phyloP scores from a whole-genome alignment of 2,113 vertebrate genomes.

The Chlamydotis undulata region DNA sequence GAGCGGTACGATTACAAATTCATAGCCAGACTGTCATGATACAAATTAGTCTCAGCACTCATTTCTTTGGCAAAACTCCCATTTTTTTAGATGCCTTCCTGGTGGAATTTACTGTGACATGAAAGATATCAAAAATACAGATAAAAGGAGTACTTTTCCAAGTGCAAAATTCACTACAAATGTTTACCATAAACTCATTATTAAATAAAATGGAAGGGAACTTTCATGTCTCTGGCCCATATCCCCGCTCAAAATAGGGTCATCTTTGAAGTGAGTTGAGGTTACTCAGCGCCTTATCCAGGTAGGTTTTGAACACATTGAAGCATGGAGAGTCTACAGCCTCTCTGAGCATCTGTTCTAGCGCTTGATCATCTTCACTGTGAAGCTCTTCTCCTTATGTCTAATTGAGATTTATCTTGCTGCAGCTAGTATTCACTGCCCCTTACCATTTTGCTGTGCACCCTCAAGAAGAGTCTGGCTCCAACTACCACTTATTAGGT shows the following conservation, averaged over 20 bases:
- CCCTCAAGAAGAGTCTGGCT: not conserved
- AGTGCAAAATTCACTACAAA: not conserved
- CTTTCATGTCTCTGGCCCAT: not conserved
- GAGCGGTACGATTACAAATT: conserved; percentile 17
- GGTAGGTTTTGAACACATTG: not conserved
- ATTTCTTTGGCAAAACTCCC: conserved; percentile 47
- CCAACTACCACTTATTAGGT: not conserved
- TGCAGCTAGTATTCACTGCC: not conserved
- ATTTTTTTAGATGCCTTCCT: conserved; percentile 26
- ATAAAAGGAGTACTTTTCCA: conserved; percentile 22
- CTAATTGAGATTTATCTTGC: not conserved
- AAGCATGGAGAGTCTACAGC: not conserved
- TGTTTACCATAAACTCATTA: not conserved
- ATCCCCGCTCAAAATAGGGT: not conserved
- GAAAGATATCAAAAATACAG: conserved; percentile 37
- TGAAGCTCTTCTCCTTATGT: not conserved
- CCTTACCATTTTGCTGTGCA: not conserved
- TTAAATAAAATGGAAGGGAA: not conserved
- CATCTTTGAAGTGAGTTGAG: not conserved
- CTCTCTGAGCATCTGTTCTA: not conserved
- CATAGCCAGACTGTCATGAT: conserved; percentile 40
- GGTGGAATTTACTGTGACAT: conserved; percentile 11
- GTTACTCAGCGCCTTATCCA: not conserved
- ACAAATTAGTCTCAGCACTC: conserved; percentile 35
- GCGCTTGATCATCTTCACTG: not conserved